Percentiles rank a stretch among this genome's conserved stretches.
These are phyloP conservation scores for Lypha dubia DNA, from an alignment of 2,888 invertebrate genomes.

Conservation along the genomic window DNA sequence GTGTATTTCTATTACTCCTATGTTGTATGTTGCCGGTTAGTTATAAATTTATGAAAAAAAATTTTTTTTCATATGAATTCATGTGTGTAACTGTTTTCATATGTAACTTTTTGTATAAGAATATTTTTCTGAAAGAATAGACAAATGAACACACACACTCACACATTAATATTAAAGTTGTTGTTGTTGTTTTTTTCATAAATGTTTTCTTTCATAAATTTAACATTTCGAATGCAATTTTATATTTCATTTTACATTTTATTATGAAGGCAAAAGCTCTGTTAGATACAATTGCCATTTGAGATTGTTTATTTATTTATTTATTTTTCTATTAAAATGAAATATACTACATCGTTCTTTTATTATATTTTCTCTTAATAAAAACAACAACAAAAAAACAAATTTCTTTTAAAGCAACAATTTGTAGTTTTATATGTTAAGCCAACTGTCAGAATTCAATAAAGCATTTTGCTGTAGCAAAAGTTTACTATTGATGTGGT, in stretches of 20 bases:
- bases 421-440: conserved; percentile 28
- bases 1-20: background rate
- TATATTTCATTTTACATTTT: conserved; percentile 36
- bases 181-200: conserved; percentile 27
- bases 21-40: conserved; percentile 32
- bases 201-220: conserved; percentile 64
- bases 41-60: conserved; percentile 56
- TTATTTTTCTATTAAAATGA: conserved; percentile 27
- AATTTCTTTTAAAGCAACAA: background rate
- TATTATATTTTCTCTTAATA: conserved; percentile 2
- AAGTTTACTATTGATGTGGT: conserved; percentile 4
- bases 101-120: background rate
- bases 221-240: conserved; percentile 58
- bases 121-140: background rate
- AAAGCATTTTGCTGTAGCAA: background rate
- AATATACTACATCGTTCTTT: conserved; percentile 19
- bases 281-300: conserved; percentile 33
- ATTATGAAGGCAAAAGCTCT: conserved; percentile 38
- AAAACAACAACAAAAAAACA: too few relatives aligned
- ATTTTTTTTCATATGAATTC: conserved; percentile 14
- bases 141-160: too few relatives aligned
- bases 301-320: conserved; percentile 43
- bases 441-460: background rate
- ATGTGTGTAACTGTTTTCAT: background rate
- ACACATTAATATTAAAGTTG: too few relatives aligned